phyloP scores from a whole-genome alignment of 2,888 invertebrate genomes.

The Laothoe populi region DNA sequence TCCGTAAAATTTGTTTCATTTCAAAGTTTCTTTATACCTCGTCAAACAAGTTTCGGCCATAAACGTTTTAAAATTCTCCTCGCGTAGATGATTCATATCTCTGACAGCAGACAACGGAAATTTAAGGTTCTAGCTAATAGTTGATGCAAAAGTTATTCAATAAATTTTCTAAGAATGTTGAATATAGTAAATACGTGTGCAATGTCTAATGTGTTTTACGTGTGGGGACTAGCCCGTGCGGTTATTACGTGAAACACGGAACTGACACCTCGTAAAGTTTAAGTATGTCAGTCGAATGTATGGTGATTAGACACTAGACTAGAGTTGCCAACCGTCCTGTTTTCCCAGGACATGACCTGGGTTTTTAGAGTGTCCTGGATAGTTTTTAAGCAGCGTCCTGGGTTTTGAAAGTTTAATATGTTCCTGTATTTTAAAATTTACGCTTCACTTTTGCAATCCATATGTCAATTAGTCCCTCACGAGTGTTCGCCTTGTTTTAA shows the following conservation, averaged over 20 bases:
- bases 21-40: too few species aligned
- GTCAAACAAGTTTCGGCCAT: background rate
- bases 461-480: too few species aligned
- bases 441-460: too few species aligned
- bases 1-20: too few species aligned
- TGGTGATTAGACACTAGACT: background rate
- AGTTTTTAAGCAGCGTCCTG: too few species aligned
- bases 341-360: too few species aligned
- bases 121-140: background rate
- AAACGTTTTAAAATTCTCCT: background rate
- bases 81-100: slow-evolving; percentile 1
- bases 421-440: too few species aligned
- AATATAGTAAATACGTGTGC: background rate
- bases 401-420: too few species aligned
- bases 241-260: slow-evolving; percentile 23
- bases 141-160: background rate
- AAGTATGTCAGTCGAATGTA: background rate
- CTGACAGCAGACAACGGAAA: slow-evolving; percentile 2
- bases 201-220: background rate
- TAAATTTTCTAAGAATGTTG: background rate
- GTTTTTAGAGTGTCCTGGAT: too few species aligned
- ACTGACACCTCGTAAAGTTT: slow-evolving; percentile 11
- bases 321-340: too few species aligned
- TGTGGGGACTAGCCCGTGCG: slow-evolving; percentile 4
- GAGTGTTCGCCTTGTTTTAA: too few species aligned